Percentiles rank a stretch among this genome's conserved stretches.
Evolutionary conservation across 2,797 vertebrate species (phyloP).

Genomic region (Polyboroides typus): DNA sequence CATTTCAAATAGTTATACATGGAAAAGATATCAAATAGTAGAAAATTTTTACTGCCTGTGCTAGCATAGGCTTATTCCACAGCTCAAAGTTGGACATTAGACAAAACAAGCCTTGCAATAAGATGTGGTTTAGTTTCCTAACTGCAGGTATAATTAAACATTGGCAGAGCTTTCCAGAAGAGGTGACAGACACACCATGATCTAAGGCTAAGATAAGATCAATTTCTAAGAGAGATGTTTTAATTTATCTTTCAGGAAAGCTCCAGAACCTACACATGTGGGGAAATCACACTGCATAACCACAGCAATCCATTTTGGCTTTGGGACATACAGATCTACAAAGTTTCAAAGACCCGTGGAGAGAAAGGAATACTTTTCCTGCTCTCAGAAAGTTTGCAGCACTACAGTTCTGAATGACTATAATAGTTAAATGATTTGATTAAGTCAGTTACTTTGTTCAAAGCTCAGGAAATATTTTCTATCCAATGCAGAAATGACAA

Average conservation of each 20-base stretch:
- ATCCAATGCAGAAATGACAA: background rate
- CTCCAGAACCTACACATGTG: background rate
- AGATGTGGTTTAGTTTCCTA: constrained; percentile 23
- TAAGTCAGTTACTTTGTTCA: background rate
- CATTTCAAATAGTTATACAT: background rate
- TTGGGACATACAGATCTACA: background rate
- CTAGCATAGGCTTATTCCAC: constrained; percentile 12
- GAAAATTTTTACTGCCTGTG: background rate
- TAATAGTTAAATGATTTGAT: background rate
- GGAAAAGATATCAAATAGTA: constrained; percentile 14
- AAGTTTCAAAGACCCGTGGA: background rate
- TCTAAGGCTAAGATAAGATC: constrained; percentile 20
- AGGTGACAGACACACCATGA: constrained; percentile 32
- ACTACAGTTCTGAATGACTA: background rate
- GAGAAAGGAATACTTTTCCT: background rate
- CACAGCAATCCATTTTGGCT: background rate
- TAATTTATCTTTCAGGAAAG: background rate
- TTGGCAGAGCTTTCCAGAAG: constrained; percentile 3
- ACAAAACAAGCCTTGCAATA: constrained; percentile 28
- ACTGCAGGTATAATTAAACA: constrained; percentile 41
- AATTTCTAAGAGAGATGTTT: background rate
- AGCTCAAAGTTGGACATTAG: constrained; percentile 8
- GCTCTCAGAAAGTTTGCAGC: background rate
- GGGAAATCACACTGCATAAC: background rate
- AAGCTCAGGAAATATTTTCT: background rate